Evolutionary conservation across 2,888 invertebrate genomes (phyloP), one percentile per base, ranked within the genome.

Genomic region (Eudasyphora cyanicolor): DNA sequence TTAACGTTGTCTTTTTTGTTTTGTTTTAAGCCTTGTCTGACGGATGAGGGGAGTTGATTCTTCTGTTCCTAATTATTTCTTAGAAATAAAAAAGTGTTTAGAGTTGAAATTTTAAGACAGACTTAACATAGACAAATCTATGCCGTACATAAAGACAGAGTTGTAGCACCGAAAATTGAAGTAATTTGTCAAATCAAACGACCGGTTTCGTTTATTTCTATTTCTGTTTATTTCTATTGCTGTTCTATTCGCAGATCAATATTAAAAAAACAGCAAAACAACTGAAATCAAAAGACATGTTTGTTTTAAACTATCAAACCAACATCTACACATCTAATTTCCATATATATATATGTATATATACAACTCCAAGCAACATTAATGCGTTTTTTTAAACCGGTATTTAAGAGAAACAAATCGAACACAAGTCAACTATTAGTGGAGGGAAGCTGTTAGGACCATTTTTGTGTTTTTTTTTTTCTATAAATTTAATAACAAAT

Each of bases 31-130:
- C n/a, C 51, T 64, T 24, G 27, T 29, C 8, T n/a, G 45, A 2
- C 12, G 45, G 27, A 57, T n/a, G n/a, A n/a, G n/a, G n/a, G 57
- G 5, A 57, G 57, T 57, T n/a, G n/a, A n/a, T n/a, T n/a, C n/a
- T n/a, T 27, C 14, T 57, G 8, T 76, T 76, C 57, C 45, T 60
- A 81, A 76, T 57, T 38, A 14, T 12, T 71, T 54, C 71, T 64
- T 27, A 45, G 12, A 35, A 19, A 7, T 2, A n/a, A 45, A n/a
- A n/a, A 45, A 3, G 14, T 45, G n/a, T 14, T n/a, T n/a, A n/a
- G n/a, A n/a, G n/a, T n/a, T n/a, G n/a, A n/a, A n/a, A 12, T 45
- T 14, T n/a, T n/a, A 45, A 45, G 45, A n/a, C 12, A 45, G 45
- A 45, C n/a, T 45, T 3, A n/a, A 45, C n/a, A 3, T 12, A 14